Evolutionary conservation across 2,888 invertebrate species (phyloP), one percentile per base, ranked within the genome.

Genomic region (Schrankia costaestrigalis): DNA sequence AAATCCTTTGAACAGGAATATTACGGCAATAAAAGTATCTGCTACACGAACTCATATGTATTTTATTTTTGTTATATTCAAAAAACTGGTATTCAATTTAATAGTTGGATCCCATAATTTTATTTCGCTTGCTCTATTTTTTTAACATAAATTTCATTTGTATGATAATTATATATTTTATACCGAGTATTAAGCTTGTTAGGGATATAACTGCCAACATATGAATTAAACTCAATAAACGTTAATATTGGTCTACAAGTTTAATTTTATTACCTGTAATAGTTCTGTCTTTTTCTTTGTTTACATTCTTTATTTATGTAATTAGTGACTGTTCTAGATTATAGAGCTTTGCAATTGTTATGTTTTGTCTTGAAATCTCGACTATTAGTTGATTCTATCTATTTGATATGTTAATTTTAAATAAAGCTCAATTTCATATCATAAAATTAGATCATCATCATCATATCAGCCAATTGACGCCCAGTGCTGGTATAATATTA

Each of bases 1-100:
- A 59, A 55, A 51, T 48, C 41, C 50, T 49, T 44, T 51, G 61
- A 41, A 40, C 43, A 26, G 26, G 39, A 39, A 50, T 56, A 60
- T 47, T 39, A 46, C 66, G 47, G 62, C 58, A 64, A 59, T 82
- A 82, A 81, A 78, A 62, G 38, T 31, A 47, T 31, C 33, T 29
- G 37, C 45, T 46, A 54, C 53, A 49, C 25, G 55, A 27, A 32
- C 49, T 41, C 38, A 57, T 56, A 59, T 56, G 52, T 54, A 50
- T 49, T 65, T 63, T 56, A 56, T 62, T 61, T 58, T 58, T 56
- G 59, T 49, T 52, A 61, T 62, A 58, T 56, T 57, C 46, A 47
- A 56, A 55, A 57, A 37, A 50, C 41, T 38, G 31, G 52, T 57
- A 59, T 63, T 56, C 53, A 62, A 61, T 68, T 70, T 68, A 68